Evolutionary conservation across 2,888 invertebrate genomes (phyloP), one percentile per base, ranked within the genome.

Genomic region (Heliconius erato): DNA sequence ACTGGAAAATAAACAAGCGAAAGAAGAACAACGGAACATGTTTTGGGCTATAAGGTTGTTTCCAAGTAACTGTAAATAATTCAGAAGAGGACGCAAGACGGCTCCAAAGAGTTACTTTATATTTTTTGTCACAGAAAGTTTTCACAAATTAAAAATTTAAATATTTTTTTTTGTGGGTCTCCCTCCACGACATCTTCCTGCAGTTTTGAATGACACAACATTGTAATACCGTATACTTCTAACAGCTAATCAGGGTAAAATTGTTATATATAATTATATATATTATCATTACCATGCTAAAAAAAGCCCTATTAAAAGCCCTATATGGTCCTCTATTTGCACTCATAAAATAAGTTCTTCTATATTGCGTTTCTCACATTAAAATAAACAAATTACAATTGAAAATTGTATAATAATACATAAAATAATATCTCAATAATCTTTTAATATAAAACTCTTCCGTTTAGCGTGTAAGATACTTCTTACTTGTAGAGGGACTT

Each of bases 111-210:
- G 28, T 67, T 65, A n/a, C 11, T 4, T 26, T 63, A 63, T n/a
- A n/a, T 63, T 63, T 67, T 67, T 67, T 67, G 65, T 6, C 26
- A 28, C 63, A 67, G 26, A 67, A 67, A 67, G n/a, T 67, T 67
- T 67, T 26, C 0, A 16, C 0, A 16, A 67, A 67, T 67, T 67
- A 67, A 67, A 16, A 67, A 65, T 14, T 65, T 28, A 26, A 59
- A 59, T 7, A 59, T 7, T 6, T 59, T 2, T 59, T 59, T 23
- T 2, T 59, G 19, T 23, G 19, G 54, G 16, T 3, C 2, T 5
- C 1, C 16, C 5, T 5, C 49, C 16, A 16, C 14, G 16, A 49
- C 3, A 2, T 19, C 6, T 19, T 23, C 0, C 2, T 0, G 7
- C 23, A 19, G 0, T 59, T 59, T 59, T 23, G 1, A 59, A 23